A percentile compares a stretch with the other conserved stretches of the same genome.
phyloP scores from a whole-genome alignment of 1,140 invertebrate genomes.

The Triops cancriformis region DNA sequence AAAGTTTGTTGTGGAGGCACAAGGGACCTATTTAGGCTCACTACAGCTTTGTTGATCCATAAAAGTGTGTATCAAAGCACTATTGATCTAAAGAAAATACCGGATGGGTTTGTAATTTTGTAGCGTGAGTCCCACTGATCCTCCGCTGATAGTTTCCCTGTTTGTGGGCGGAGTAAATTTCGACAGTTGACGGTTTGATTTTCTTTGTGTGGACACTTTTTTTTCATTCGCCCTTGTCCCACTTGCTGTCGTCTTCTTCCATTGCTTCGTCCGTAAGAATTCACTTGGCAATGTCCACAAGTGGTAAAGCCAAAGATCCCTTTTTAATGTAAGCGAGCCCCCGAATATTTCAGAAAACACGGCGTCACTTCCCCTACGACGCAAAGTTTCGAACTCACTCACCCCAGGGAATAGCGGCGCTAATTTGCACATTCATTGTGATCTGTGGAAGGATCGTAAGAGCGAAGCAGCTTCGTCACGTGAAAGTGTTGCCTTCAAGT shows the following conservation, averaged over 20 bases:
- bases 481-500: constrained; percentile 6
- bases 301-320: no score
- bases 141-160: background rate
- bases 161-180: background rate
- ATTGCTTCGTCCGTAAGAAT: no score
- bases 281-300: no score
- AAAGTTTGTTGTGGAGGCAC: background rate
- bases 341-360: background rate
- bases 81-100: background rate
- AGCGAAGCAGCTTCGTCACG: background rate
- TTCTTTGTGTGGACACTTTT: background rate
- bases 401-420: background rate
- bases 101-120: background rate
- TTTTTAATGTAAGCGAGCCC: no score
- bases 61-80: background rate
- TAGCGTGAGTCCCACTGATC: background rate
- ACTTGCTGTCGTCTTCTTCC: no score
- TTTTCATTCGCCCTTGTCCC: no score
- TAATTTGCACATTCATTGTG: background rate
- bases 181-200: background rate
- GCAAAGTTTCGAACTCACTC: background rate
- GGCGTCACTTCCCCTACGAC: background rate
- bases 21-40: background rate
- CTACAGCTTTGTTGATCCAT: background rate
- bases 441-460: background rate